Evolutionary conservation across 2,797 vertebrate species (phyloP).

Genomic region (Takifugu rubripes): DNA sequence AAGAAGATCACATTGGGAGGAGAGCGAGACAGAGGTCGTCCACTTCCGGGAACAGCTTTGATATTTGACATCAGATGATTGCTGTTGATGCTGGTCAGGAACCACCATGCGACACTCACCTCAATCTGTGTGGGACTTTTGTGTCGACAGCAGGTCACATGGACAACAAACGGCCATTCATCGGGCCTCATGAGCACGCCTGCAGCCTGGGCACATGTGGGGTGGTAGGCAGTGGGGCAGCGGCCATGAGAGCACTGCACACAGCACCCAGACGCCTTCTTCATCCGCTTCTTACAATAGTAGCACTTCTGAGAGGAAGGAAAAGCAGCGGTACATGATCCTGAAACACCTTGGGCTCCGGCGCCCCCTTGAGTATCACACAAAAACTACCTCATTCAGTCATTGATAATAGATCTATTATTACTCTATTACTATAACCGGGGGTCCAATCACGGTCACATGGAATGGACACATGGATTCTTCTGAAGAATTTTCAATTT

Average conservation of each 20-base stretch:
- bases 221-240: slow-evolving; percentile 96
- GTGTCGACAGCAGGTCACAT: slow-evolving; percentile 95
- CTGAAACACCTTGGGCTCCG: too few species aligned
- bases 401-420: too few species aligned
- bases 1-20: too few species aligned
- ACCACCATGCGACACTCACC: slow-evolving; percentile 42
- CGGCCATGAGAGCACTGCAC: slow-evolving; percentile 93
- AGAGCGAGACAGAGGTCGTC: too few species aligned
- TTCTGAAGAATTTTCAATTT: too few species aligned
- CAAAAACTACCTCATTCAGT: too few species aligned
- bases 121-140: slow-evolving; percentile 76
- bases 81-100: too few species aligned
- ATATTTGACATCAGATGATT: not conserved
- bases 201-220: slow-evolving; percentile 90
- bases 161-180: slow-evolving; percentile 94
- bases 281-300: slow-evolving; percentile 92
- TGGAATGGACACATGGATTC: too few species aligned
- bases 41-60: not conserved
- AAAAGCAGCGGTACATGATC: not conserved
- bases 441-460: too few species aligned
- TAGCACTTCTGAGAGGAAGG: slow-evolving; percentile 84
- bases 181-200: slow-evolving; percentile 93
- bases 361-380: too few species aligned
- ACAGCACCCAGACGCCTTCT: slow-evolving; percentile 87
- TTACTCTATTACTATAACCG: too few species aligned